A percentile compares a stretch with the other conserved stretches of the same genome.
phyloP scores from a whole-genome alignment of 2,797 vertebrate genomes.

The Emydoidea blandingii region DNA sequence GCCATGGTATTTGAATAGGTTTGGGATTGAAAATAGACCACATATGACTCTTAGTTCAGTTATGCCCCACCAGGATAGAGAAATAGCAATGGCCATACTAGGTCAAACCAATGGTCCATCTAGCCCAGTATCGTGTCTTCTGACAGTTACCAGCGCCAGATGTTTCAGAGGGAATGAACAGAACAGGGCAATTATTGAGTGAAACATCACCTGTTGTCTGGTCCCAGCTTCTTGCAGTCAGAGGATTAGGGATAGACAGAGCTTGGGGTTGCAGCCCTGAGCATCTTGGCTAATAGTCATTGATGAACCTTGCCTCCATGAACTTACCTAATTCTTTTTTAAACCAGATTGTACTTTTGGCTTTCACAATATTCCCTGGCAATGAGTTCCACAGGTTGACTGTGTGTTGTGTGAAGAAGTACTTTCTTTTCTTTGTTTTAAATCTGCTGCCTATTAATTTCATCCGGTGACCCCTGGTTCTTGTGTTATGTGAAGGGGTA shows the following conservation, averaged over 20 bases:
- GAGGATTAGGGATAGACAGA: background rate
- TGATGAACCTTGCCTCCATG: background rate
- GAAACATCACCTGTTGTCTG: background rate
- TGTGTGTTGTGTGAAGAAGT: background rate
- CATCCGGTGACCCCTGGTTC: background rate
- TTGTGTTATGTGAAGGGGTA: background rate
- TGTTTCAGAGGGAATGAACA: background rate
- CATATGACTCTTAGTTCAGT: background rate
- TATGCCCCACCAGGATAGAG: background rate
- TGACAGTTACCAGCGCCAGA: background rate
- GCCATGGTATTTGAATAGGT: background rate
- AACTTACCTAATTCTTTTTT: background rate
- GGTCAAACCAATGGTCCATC: background rate
- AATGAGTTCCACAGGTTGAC: background rate
- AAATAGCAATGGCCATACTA: background rate
- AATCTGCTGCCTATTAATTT: background rate
- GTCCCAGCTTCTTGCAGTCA: background rate
- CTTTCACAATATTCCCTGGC: background rate
- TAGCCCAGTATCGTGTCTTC: background rate
- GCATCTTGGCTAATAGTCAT: background rate
- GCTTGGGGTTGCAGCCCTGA: too few species aligned
- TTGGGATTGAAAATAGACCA: background rate
- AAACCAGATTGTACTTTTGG: background rate
- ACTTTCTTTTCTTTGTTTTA: background rate
- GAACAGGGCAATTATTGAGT: background rate